These are phyloP conservation scores for Drosophila antonietae DNA, from an alignment of 2,888 invertebrate species.

Conservation along the genomic window DNA sequence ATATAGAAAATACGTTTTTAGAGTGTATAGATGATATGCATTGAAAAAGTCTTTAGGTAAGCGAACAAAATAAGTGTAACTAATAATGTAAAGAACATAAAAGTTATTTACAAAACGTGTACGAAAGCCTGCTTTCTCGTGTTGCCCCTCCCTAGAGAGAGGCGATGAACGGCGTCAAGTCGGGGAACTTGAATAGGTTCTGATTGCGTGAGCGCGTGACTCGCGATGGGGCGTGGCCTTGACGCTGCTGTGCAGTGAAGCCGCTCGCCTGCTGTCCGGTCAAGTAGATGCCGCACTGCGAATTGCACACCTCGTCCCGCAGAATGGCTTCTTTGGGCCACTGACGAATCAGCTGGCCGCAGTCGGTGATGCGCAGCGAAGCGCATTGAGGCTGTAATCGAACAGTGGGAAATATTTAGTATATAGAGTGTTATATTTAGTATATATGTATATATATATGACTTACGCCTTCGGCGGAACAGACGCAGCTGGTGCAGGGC, in stretches of 20 bases:
- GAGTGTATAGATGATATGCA: constrained; percentile 26
- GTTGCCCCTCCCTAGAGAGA: constrained; percentile 63
- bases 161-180: constrained; percentile 87
- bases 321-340: constrained; percentile 93
- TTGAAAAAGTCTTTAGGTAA: constrained; percentile 64
- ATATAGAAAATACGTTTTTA: constrained; percentile 19
- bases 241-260: constrained; percentile 81
- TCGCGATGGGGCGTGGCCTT: constrained; percentile 79
- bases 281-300: constrained; percentile 93
- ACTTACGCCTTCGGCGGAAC: constrained; percentile 93
- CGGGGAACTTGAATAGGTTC: constrained; percentile 89
- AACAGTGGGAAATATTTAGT: background rate
- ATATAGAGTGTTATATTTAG: background rate
- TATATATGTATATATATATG: background rate
- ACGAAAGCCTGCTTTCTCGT: constrained; percentile 60
- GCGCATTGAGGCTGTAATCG: constrained; percentile 92
- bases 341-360: constrained; percentile 92
- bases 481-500: constrained; percentile 96
- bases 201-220: constrained; percentile 84
- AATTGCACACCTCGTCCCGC: constrained; percentile 94
- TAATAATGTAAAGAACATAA: constrained; percentile 56
- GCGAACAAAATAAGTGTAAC: constrained; percentile 55
- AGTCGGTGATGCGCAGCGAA: constrained; percentile 94
- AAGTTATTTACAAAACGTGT: constrained; percentile 62
- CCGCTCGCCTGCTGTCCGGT: constrained; percentile 82